Conservation (phyloP, 2,888 invertebrate species). For the Dicroscelio sp. region DNA sequence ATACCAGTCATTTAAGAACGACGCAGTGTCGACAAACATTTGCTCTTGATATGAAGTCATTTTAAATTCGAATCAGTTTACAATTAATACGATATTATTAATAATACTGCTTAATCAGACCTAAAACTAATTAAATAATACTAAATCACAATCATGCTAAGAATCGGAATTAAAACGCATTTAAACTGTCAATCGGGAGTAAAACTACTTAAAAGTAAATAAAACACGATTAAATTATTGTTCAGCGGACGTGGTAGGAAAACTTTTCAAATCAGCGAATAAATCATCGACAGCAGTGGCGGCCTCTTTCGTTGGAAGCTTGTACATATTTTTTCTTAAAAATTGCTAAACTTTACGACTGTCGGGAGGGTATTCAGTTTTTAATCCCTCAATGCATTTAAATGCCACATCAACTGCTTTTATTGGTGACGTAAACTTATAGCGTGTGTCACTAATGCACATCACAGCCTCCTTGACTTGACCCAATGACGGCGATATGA, state of each 20-base stretch:
- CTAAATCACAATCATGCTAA: neutral
- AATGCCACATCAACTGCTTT: conserved; percentile 8
- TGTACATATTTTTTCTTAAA: conserved; percentile 5
- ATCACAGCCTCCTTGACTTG: neutral
- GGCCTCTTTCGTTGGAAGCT: neutral
- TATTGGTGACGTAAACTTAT: conserved; percentile 12
- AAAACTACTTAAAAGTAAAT: too few species aligned
- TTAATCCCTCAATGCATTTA: neutral
- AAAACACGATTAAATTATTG: too few species aligned
- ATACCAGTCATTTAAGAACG: conserved; percentile 24
- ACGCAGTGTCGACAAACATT: conserved; percentile 1
- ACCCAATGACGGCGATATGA: neutral
- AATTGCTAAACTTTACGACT: conserved; percentile 4
- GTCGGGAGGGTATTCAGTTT: neutral
- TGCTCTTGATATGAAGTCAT: neutral
- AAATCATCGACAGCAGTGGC: neutral
- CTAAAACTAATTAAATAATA: neutral
- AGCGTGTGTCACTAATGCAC: neutral
- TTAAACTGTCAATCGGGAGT: too few species aligned
- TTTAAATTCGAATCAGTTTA: too few species aligned
- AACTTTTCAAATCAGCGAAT: neutral
- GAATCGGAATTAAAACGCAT: too few species aligned
- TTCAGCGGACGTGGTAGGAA: too few species aligned
- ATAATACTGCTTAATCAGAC: too few species aligned
- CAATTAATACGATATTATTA: too few species aligned